phyloP scores from a whole-genome alignment of 2,888 invertebrate genomes.

The Brenthis ino region DNA sequence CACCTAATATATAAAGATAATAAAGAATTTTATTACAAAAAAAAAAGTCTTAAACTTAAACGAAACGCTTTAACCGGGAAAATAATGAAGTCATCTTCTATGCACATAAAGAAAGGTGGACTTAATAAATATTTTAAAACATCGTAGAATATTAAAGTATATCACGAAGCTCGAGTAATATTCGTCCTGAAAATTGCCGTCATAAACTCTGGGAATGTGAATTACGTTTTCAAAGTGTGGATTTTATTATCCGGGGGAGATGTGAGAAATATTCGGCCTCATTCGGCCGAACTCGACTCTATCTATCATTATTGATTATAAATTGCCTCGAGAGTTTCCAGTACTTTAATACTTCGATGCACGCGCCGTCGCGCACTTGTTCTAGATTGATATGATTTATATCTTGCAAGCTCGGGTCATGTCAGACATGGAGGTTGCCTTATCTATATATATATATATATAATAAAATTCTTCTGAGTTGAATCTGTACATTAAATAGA shows the following conservation, averaged over 20 bases:
- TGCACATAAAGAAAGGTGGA: constrained; percentile 53
- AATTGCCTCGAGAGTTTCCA: constrained; percentile 70
- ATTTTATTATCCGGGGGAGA: constrained; percentile 70
- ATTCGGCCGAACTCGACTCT: constrained; percentile 50
- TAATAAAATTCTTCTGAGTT: too few species aligned
- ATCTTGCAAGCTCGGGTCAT: constrained; percentile 17
- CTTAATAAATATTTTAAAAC: constrained; percentile 78
- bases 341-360: constrained; percentile 45
- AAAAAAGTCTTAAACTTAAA: constrained; percentile 5
- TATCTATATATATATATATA: too few species aligned
- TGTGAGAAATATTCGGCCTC: constrained; percentile 61
- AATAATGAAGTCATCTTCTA: constrained; percentile 37
- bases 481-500: too few species aligned
- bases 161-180: constrained; percentile 68
- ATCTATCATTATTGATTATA: constrained; percentile 79
- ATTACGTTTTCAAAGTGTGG: constrained; percentile 73
- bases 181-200: constrained; percentile 70
- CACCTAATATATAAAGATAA: constrained; percentile 23
- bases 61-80: constrained; percentile 15
- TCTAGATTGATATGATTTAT: constrained; percentile 50
- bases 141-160: constrained; percentile 74
- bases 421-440: too few species aligned
- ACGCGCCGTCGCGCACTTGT: constrained; percentile 43
- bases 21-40: constrained; percentile 18
- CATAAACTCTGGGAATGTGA: constrained; percentile 72